Base-by-base conservation (phyloP, 2,888 invertebrate species). In the Zaprionus obscuricornis region DNA sequence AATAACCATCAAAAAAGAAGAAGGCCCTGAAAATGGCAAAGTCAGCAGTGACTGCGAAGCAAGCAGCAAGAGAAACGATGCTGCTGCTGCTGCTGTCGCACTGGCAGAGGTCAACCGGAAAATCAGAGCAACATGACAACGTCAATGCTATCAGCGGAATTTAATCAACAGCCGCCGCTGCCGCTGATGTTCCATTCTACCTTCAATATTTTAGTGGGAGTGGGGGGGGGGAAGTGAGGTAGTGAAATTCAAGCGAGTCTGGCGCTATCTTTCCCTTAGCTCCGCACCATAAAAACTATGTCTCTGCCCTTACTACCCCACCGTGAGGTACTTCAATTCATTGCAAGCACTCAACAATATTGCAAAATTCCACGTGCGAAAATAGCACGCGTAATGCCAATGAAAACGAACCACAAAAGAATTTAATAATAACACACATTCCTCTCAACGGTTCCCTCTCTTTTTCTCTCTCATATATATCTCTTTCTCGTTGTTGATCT, bases 281-380 rank as follows among this genome's bases (percentile, higher is more conserved):
- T 29, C 5, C 11, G n/a, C 11, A 3, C 11, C 29, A 10, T 11
- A 10, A 3, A 10, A 8, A 3, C 29, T 29, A 8, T 29, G 29
- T 29, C 29, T 29, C 6, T 31, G 4, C 6, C 31, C 31, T 31
- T 6, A 11, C 13, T 29, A 31, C 52, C 43, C 16, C 17, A 8
- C 18, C 27, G 18, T 54, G n/a, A n/a, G n/a, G n/a, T n/a, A n/a
- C n/a, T n/a, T n/a, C n/a, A n/a, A n/a, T n/a, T n/a, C n/a, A n/a
- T n/a, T n/a, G 37, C 45, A 46, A 50, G 40, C 59, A 59, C 46
- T 66, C 62, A 62, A 69, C 69, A 57, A 59, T 66, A 83, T 83
- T 83, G 73, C 76, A 57, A 79, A 83, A 81, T 83, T 81, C 81
- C 81, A 77, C 77, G 73, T 83, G 81, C 68, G 64, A 74, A 81